These are phyloP conservation scores for Nasonia giraulti DNA, from an alignment of 1,140 invertebrate genomes.

Conservation along the genomic window DNA sequence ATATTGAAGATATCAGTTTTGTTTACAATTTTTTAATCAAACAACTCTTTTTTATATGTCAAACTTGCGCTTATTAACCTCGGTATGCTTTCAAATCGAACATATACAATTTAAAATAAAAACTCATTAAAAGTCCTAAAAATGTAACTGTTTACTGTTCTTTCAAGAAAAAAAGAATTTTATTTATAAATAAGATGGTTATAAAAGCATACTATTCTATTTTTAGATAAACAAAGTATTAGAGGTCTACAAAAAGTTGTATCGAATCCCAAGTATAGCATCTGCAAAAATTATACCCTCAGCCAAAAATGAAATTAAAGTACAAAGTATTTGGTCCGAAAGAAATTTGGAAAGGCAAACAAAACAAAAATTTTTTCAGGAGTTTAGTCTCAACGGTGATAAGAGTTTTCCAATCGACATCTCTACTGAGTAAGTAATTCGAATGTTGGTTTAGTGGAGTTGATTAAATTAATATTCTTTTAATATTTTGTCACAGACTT, in stretches of 20 bases:
- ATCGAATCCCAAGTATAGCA: constrained; percentile 75
- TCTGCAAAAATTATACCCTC: constrained; percentile 72
- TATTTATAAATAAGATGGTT: no score
- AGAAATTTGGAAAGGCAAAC: constrained; percentile 78
- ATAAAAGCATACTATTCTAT: constrained; percentile 21
- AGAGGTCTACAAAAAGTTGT: constrained; percentile 76
- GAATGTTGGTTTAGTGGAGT: neutral
- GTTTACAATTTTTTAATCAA: no score
- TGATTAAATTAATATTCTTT: neutral
- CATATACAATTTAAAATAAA: no score
- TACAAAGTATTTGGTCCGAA: constrained; percentile 77
- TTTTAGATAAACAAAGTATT: constrained; percentile 78
- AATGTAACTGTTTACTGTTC: no score
- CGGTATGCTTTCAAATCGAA: no score
- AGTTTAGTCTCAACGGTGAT: constrained; percentile 74
- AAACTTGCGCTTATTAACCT: no score
- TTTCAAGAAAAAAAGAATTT: no score
- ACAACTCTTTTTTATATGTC: no score
- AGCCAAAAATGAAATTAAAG: constrained; percentile 57
- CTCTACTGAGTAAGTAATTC: constrained; percentile 77
- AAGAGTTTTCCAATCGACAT: constrained; percentile 76
- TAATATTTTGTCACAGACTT: constrained; percentile 69
- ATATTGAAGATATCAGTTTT: no score
- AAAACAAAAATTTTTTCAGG: constrained; percentile 75
- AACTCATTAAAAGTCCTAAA: no score